These are phyloP conservation scores for Aphrocallistes beatrix DNA, from an alignment of 37 sponge, comb jelly and placozoan species.

Conservation along the genomic window DNA sequence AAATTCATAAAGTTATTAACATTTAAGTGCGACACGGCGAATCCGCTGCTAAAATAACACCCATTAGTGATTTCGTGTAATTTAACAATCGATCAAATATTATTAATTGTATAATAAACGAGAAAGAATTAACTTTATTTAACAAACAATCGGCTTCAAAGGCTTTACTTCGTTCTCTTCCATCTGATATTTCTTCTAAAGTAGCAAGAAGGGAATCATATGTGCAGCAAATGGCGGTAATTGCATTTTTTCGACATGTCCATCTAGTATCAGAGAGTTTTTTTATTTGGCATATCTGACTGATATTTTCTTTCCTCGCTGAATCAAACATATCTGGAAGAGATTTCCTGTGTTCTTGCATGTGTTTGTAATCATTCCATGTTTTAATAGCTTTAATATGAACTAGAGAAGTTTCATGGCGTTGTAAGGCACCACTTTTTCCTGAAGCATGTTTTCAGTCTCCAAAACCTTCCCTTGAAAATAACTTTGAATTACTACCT, in stretches of 20 bases:
- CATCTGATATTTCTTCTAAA: slow-evolving; percentile 40
- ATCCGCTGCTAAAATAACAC: too few species aligned
- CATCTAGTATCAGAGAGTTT: background rate
- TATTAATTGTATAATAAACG: slow-evolving; percentile 28
- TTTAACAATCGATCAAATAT: slow-evolving; percentile 32
- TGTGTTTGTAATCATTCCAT: background rate
- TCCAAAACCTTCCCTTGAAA: background rate
- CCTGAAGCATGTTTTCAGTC: slow-evolving; percentile 24
- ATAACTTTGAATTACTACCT: background rate
- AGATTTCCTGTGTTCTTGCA: background rate
- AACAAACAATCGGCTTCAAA: slow-evolving; percentile 43
- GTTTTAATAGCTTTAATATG: background rate
- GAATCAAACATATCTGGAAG: background rate
- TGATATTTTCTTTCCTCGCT: too few species aligned
- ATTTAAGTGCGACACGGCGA: too few species aligned
- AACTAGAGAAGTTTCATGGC: background rate
- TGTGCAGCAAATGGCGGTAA: background rate
- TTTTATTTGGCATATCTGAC: background rate
- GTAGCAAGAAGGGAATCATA: slow-evolving; percentile 24
- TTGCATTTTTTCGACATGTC: background rate
- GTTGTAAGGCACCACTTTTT: background rate
- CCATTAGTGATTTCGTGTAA: slow-evolving; percentile 38
- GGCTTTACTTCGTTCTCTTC: slow-evolving; percentile 36
- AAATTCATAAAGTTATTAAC: too few species aligned
- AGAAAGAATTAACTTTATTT: slow-evolving; percentile 34